phyloP scores from a whole-genome alignment of 2,888 invertebrate genomes.

The Chrysolina americana region DNA sequence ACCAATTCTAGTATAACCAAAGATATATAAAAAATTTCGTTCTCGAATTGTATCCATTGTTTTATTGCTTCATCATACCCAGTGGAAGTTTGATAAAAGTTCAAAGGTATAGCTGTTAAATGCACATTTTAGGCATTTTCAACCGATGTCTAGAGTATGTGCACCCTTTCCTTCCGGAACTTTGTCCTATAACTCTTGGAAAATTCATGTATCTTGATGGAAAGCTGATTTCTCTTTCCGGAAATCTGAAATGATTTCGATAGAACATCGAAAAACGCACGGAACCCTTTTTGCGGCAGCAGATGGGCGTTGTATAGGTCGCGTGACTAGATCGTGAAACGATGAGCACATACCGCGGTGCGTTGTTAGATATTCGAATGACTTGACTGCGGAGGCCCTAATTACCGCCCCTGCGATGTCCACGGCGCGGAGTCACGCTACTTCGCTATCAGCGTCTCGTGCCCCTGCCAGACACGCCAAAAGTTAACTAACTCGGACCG shows the following conservation, averaged over 20 bases:
- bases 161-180: too few relatives aligned
- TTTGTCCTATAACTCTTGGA: too few relatives aligned
- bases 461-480: conserved; percentile 11
- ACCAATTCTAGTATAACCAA: too few relatives aligned
- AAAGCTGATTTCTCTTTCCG: background rate
- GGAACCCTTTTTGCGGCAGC: conserved; percentile 20
- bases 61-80: too few relatives aligned
- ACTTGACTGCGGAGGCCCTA: conserved; percentile 33
- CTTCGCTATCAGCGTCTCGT: conserved; percentile 21
- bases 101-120: too few relatives aligned
- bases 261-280: background rate
- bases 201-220: background rate
- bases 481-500: conserved; percentile 20
- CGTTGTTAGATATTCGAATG: conserved; percentile 35
- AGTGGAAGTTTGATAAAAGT: too few relatives aligned
- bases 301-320: conserved; percentile 35
- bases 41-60: too few relatives aligned
- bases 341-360: conserved; percentile 38
- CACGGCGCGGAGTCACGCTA: conserved; percentile 17
- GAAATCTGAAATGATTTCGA: background rate
- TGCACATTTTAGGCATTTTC: too few relatives aligned
- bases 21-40: too few relatives aligned
- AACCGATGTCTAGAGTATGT: too few relatives aligned
- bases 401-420: conserved; percentile 21
- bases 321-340: conserved; percentile 37